Evolutionary conservation across 2,888 invertebrate genomes (phyloP).

Genomic region (Amphiduros pacificus): DNA sequence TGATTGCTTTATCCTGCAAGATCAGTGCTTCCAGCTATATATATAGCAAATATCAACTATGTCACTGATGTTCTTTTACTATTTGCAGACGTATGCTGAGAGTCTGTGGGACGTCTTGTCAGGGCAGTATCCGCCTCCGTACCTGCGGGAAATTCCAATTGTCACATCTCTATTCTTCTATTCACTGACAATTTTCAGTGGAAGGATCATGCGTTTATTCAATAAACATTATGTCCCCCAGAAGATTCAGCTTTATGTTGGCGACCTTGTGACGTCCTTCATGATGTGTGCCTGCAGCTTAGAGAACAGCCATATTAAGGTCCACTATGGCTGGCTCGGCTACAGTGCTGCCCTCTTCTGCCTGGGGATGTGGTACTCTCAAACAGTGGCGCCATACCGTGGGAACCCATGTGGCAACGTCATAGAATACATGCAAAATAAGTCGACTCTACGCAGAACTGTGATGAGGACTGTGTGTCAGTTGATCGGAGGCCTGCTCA

Average conservation of each 20-base stretch:
- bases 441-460: not conserved
- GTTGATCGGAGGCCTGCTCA: conserved; percentile 16
- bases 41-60: too few species aligned
- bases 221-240: not conserved
- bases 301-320: conserved; percentile 23
- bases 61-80: too few species aligned
- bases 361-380: conserved; percentile 8
- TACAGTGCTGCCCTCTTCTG: conserved; percentile 12
- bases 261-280: conserved; percentile 23
- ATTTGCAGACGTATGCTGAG: not conserved
- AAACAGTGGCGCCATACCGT: conserved; percentile 1
- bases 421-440: conserved; percentile 4
- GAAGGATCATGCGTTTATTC: conserved; percentile 7
- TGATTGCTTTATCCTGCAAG: too few species aligned
- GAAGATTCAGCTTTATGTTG: not conserved
- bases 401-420: conserved; percentile 24
- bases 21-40: too few species aligned
- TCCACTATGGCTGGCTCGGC: conserved; percentile 20
- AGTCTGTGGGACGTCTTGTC: conserved; percentile 1
- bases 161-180: conserved; percentile 14
- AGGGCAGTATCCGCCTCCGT: conserved; percentile 6
- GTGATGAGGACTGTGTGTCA: conserved; percentile 12
- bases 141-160: conserved; percentile 5
- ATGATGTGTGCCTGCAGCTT: conserved; percentile 26
- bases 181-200: not conserved